These are phyloP conservation scores for Haplochromis burtoni DNA, from an alignment of 2,113 vertebrate species.

Conservation along the genomic window DNA sequence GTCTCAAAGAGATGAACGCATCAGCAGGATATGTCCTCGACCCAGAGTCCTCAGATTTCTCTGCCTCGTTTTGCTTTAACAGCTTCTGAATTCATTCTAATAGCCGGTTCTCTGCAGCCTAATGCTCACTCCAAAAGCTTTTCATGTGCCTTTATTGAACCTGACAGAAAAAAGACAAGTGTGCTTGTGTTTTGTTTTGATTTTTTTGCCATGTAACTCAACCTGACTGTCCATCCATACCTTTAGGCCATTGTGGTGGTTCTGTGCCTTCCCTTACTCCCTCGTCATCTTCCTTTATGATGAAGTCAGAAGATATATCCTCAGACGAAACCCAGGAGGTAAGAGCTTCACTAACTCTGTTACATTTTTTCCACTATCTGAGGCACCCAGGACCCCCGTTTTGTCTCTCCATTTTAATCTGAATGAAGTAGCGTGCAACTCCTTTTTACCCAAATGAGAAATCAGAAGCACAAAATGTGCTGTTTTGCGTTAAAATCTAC, in stretches of 20 bases:
- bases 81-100: not conserved
- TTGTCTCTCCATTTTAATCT: not conserved
- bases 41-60: not conserved
- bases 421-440: not conserved
- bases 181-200: not conserved
- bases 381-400: not conserved
- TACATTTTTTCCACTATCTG: not conserved
- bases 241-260: constrained; percentile 74
- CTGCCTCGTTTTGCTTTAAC: not conserved
- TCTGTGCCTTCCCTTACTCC: constrained; percentile 77
- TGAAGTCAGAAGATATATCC: constrained; percentile 75
- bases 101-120: not conserved
- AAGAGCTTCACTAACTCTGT: not conserved
- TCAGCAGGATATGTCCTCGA: not conserved
- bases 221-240: not conserved
- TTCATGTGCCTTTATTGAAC: not conserved
- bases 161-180: not conserved
- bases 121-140: not conserved
- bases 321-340: constrained; percentile 76
- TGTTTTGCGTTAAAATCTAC: not conserved
- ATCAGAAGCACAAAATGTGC: not conserved
- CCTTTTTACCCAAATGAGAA: not conserved
- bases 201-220: not conserved
- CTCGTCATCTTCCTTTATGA: constrained; percentile 77
- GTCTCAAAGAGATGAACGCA: not conserved